These are phyloP conservation scores for Catostomus latipinnis DNA, from an alignment of 2,797 vertebrate species.

Conservation along the genomic window DNA sequence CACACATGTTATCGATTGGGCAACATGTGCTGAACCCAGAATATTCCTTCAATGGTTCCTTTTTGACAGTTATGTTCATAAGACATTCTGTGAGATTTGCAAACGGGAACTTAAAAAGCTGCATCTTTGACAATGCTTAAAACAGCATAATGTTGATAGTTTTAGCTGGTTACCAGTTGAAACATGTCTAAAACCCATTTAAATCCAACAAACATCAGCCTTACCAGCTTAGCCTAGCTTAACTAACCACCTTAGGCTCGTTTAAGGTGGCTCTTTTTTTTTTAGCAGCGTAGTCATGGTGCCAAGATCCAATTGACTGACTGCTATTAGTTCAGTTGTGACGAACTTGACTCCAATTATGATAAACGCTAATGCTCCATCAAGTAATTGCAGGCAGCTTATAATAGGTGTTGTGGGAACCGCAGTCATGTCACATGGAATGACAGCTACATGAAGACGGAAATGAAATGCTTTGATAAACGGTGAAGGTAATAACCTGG, in stretches of 20 bases:
- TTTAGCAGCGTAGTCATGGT: not conserved
- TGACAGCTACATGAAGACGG: constrained; percentile 20
- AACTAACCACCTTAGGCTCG: no score
- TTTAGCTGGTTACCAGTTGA: no score
- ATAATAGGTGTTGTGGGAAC: constrained; percentile 45
- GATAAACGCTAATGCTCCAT: constrained; percentile 9
- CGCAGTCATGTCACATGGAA: constrained; percentile 25
- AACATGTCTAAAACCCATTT: no score
- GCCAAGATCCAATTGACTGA: constrained; percentile 9
- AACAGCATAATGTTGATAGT: no score
- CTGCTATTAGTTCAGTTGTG: constrained; percentile 23
- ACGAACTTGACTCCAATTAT: constrained; percentile 18
- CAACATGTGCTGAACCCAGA: no score
- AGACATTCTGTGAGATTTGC: not conserved
- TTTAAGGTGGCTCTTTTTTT: no score
- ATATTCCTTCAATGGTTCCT: not conserved
- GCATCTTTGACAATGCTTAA: constrained; percentile 8
- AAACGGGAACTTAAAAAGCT: constrained; percentile 13
- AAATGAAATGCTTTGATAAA: constrained; percentile 37
- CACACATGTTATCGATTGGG: no score
- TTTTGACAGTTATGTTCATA: constrained; percentile 2
- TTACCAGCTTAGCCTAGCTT: no score
- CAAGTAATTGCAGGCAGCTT: constrained; percentile 34
- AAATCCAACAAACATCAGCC: no score
- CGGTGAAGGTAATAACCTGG: constrained; percentile 16